phyloP scores from a whole-genome alignment of 2,888 invertebrate genomes.

The Augochlorella aurata region DNA sequence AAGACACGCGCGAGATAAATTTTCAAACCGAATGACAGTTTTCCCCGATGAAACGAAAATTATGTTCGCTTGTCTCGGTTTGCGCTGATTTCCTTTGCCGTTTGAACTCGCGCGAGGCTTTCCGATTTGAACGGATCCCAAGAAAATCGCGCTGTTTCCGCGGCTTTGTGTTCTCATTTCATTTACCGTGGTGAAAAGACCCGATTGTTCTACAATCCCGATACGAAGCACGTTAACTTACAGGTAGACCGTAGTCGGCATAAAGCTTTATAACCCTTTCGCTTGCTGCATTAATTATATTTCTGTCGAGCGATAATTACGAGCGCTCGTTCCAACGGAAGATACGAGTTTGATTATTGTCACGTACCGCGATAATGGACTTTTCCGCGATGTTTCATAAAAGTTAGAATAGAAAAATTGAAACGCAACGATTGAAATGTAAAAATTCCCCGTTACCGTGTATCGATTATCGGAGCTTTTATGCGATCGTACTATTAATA shows the following conservation, averaged over 20 bases:
- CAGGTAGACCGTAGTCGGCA: not conserved
- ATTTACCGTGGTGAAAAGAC: not conserved
- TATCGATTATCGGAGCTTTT: too few species aligned
- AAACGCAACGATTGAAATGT: too few species aligned
- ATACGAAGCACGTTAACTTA: not conserved
- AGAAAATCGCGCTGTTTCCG: slow-evolving; percentile 26
- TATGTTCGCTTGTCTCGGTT: slow-evolving; percentile 39
- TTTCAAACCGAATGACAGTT: slow-evolving; percentile 21
- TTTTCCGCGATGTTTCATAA: not conserved
- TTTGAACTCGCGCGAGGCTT: not conserved
- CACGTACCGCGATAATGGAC: not conserved
- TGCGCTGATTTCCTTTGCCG: slow-evolving; percentile 37
- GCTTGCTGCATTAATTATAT: not conserved
- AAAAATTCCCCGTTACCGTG: too few species aligned
- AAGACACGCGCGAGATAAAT: slow-evolving; percentile 11
- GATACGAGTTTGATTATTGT: not conserved
- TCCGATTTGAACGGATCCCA: slow-evolving; percentile 30
- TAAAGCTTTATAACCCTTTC: not conserved
- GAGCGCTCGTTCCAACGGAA: not conserved
- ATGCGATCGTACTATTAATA: too few species aligned
- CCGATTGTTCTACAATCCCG: not conserved
- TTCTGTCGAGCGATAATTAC: not conserved
- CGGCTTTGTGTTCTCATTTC: not conserved
- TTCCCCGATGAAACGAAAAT: slow-evolving; percentile 35
- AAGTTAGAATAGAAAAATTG: too few species aligned